Evolutionary conservation across 2,797 vertebrate genomes (phyloP), one percentile per base, ranked within the genome.

Genomic region (Clarias laeviceps): DNA sequence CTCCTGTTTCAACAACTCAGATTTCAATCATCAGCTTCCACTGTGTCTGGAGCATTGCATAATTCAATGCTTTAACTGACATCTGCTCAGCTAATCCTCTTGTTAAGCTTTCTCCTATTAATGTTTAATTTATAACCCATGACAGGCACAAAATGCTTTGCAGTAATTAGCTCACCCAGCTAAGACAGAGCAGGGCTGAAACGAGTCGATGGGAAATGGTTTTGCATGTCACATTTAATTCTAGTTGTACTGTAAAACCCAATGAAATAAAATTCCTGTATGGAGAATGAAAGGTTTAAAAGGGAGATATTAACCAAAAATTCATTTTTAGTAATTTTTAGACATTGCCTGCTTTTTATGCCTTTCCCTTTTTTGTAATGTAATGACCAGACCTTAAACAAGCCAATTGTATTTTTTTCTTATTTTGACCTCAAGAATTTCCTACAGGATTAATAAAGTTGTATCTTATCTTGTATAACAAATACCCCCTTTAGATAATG

Each of bases 51-150:
- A 62, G n/a, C 56, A 24, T 82, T 82, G 1, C 64, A 69, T 32
- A 77, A 82, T 86, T 83, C n/a, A 82, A 14, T 50, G 37, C n/a
- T n/a, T 77, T 69, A 82, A 82, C 72, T 77, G 85, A 50, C 80
- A 50, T 78, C 37, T 79, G 73, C n/a, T 87, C 54, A 80, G 56
- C n/a, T 74, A 83, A 82, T 82, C 37, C 56, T 59, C 34, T 62
- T 54, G 24, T 72, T 69, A 65, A 57, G 12, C 66, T 84, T 32
- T 66, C 66, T 69, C 88, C 4, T 82, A 86, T 89, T 84, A 37
- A 87, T 79, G 65, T 82, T 83, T 87, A 69, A 88, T 83, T 84
- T 70, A 70, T 65, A 59, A 80, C 70, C 40, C 82, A 82, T 83
- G 81, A 80, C 68, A 79, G 79, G 73, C 37, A 68, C 65, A 84